Base-by-base conservation (phyloP, 37 sponge, comb jelly and placozoan genomes). In the Chondrosia reniformis region DNA sequence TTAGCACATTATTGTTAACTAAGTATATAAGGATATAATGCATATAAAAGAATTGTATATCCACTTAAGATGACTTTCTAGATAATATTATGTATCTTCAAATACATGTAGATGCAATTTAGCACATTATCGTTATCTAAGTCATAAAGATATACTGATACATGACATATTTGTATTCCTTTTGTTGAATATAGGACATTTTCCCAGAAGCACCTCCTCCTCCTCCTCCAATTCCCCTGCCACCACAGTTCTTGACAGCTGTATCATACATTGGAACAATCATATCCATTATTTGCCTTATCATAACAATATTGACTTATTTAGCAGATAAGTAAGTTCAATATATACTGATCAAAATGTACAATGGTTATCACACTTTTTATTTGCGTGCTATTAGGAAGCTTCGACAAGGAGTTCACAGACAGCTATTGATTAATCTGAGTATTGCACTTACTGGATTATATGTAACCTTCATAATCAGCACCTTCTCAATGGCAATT, bases 281-380 rank as follows among this genome's bases (percentile, higher is more conserved):
- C 33, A 10, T 85, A 10, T 89, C 90, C n/a, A 55, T 85, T 0
- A n/a, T 89, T 2, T 77, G 75, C 45, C 82, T 89, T 17, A 0
- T 74, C 1, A 46, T 75, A 21, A 59, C 81, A 37, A 63, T 89
- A 22, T 1, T 81, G 12, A 78, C 86, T 0, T 82, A 75, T 46
- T 19, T 80, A 25, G 65, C n/a, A 36, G 56, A 81, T 57, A 89
- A 81, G 89, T 89, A 55, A 89, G 85, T 73, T 8, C n/a, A n/a
- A n/a, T n/a, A n/a, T n/a, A n/a, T n/a, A n/a, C n/a, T n/a, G n/a
- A n/a, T n/a, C n/a, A n/a, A n/a, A n/a, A n/a, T n/a, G n/a, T n/a
- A n/a, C n/a, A n/a, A n/a, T n/a, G n/a, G n/a, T n/a, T n/a, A n/a
- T n/a, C n/a, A n/a, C n/a, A n/a, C n/a, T n/a, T n/a, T n/a, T n/a